Evolutionary conservation across 1,140 invertebrate species (phyloP), one percentile per base, ranked within the genome.

Genomic region (Lordiphosa mommai): DNA sequence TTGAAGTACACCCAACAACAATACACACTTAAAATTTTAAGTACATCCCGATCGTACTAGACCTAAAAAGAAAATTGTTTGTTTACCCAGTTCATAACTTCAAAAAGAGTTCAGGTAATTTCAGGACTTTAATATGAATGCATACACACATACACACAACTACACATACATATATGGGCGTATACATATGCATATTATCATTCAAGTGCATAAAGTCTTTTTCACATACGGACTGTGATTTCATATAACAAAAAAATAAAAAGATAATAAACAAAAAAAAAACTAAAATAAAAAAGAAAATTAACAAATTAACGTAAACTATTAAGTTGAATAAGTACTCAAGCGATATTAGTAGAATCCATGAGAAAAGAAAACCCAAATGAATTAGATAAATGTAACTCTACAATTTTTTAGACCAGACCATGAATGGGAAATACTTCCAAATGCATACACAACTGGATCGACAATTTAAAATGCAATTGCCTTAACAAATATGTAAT

Each of bases 191-290:
- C 40, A 43, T 51, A 46, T 73, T 72, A 84, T 59, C 76, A 84
- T 84, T 72, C 72, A 66, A 79, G 72, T 85, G 74, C 73, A 77
- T 77, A 77, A 84, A 84, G 79, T 84, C 82, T 88, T 85, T 88
- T 77, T 88, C 86, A 88, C 86, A 88, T 88, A 88, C 86, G 86
- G 86, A 88, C 86, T 88, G 86, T 88, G 86, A 88, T 88, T 88
- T 88, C 79, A 68, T 64, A 67, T 47, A 74, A 37, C 50, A 51
- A 67, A 52, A 67, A 63, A 49, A 64, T 46, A 55, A 46, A 82
- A 34, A 23, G 7, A 10, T 17, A 9, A 46, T 37, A 46, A 37
- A 13, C 32, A 23, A 41, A 29, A 32, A 32, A 17, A 29, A 29
- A 50, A 10, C 13, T 5, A 49, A 20, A 34, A 14, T 23, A 3